Base-by-base conservation (phyloP, 2,113 vertebrate genomes). In the Arothron firmamentum region DNA sequence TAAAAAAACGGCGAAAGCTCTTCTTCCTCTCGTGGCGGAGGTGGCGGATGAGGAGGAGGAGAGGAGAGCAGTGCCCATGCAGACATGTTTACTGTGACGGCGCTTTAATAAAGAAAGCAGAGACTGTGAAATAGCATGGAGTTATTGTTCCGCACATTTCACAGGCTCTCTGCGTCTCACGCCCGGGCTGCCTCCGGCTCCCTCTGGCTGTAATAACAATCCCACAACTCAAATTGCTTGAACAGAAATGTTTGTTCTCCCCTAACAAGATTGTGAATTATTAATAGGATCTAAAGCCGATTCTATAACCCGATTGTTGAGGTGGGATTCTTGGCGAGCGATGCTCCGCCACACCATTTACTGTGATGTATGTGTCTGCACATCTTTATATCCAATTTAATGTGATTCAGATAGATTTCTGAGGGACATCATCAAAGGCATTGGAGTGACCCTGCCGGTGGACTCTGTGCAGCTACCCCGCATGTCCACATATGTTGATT, bases 191-290 rank as follows among this genome's bases (percentile, higher is more conserved):
- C 2, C 34, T 23, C n/a, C 15, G 9, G 21, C 56, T 45, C n/a
- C 31, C 25, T 38, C 28, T 12, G 18, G 64, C 79, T 78, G 65
- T 69, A 84, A 88, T 84, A 88, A 88, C 87, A 89, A 87, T 84
- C 85, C 80, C 61, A 69, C 81, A 59, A 65, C 86, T 88, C 88
- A 87, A 85, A 90, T 89, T 85, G 88, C 89, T 87, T 79, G 83
- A 89, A 89, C 88, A 90, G 88, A 90, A 89, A 90, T 90, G 91
- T 92, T 90, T 91, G 91, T 92, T 90, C 89, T 92, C 87, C 70
- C 47, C 84, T 91, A 91, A 91, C 91, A 87, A 78, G 91, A 91
- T 90, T 82, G 89, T 91, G 87, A 92, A 92, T 91, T 91, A 92
- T 92, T 92, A 91, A 92, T 90, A 66, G 88, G 87, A 91, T 89